These are phyloP conservation scores for Dorcus hopei DNA, from an alignment of 2,888 invertebrate species.

Conservation along the genomic window DNA sequence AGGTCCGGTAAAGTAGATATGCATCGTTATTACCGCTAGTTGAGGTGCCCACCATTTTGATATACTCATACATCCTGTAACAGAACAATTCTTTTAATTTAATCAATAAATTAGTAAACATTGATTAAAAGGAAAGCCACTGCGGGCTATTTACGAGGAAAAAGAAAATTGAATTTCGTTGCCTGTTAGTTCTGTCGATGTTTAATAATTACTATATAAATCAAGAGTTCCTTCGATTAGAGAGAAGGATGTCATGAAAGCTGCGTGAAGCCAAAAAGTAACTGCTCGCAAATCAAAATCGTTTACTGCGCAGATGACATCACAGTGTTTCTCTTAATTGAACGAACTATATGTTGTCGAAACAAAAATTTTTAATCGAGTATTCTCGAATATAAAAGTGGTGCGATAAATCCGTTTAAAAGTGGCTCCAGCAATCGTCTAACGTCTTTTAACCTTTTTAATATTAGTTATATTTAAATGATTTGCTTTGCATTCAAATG, in stretches of 20 bases:
- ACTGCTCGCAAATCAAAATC: too few species aligned
- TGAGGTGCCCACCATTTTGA: constrained; percentile 45
- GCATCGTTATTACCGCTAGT: constrained; percentile 45
- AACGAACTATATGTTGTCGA: not conserved
- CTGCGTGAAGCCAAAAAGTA: too few species aligned
- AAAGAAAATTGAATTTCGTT: too few species aligned
- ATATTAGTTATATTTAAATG: constrained; percentile 45
- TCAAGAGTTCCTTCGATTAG: too few species aligned
- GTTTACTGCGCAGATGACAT: not conserved
- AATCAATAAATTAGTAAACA: too few species aligned
- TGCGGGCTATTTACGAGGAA: too few species aligned
- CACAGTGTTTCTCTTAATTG: not conserved
- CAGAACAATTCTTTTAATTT: constrained; percentile 27
- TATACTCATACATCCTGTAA: constrained; percentile 48
- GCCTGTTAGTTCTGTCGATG: too few species aligned
- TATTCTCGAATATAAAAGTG: not conserved
- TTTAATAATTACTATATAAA: too few species aligned
- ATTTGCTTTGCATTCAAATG: constrained; percentile 46
- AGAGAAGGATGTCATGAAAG: too few species aligned
- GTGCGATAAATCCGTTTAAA: constrained; percentile 17
- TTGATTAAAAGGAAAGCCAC: too few species aligned
- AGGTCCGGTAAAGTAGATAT: constrained; percentile 43
- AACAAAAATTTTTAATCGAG: not conserved
- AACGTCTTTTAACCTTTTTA: constrained; percentile 32
- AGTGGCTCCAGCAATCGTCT: constrained; percentile 17